Evolutionary conservation across 2,113 vertebrate genomes (phyloP).

Genomic region (Mirza zaza): DNA sequence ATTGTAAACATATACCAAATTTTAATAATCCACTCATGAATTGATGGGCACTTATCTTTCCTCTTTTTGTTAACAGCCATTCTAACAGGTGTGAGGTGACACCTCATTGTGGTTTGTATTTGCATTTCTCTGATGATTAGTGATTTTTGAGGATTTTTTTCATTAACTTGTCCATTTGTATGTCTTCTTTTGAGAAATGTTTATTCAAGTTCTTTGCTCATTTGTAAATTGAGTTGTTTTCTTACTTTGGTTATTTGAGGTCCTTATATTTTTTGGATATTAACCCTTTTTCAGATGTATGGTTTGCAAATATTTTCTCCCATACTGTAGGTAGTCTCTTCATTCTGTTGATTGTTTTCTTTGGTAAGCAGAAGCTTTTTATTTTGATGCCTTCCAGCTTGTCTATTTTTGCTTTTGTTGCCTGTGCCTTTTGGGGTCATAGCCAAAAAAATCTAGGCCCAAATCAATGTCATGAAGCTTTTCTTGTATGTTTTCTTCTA

Average conservation of each 20-base stretch:
- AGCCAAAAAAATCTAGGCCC: neutral
- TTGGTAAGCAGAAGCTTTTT: neutral
- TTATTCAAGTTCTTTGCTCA: neutral
- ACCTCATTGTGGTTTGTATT: neutral
- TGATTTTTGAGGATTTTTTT: neutral
- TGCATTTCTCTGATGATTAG: neutral
- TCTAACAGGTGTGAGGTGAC: neutral
- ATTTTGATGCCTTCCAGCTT: neutral
- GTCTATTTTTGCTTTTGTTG: neutral
- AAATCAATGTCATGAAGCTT: neutral
- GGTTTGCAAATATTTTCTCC: neutral
- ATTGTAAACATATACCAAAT: no score
- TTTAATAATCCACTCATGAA: no score
- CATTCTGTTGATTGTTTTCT: neutral
- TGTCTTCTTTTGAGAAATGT: neutral
- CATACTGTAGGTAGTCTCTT: neutral
- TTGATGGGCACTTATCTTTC: neutral
- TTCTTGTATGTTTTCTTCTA: neutral
- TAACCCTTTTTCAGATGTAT: neutral
- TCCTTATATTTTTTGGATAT: neutral
- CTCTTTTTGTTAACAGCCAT: neutral
- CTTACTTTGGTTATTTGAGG: neutral
- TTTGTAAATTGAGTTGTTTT: neutral
- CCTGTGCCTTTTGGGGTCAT: neutral
- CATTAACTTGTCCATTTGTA: neutral